A percentile compares a stretch with the other conserved stretches of the same genome.
Evolutionary conservation across 2,888 invertebrate species (phyloP).

Genomic region (Esperia sulphurella): DNA sequence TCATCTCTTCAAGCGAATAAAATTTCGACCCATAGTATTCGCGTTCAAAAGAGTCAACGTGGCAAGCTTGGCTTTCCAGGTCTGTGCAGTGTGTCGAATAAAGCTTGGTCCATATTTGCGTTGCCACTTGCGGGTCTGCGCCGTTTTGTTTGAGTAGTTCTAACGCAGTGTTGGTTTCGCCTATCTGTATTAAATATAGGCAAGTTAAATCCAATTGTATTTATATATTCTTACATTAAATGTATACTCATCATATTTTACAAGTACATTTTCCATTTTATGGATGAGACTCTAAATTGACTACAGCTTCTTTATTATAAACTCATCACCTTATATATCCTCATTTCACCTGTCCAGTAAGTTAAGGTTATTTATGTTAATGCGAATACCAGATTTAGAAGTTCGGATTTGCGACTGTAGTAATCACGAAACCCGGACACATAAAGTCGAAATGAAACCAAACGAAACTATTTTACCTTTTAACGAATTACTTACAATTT

Average conservation of each 20-base stretch:
- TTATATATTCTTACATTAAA: too few species aligned
- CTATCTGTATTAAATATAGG: conserved; percentile 30
- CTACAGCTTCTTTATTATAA: too few species aligned
- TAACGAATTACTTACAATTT: conserved; percentile 26
- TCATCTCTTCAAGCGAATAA: conserved; percentile 30
- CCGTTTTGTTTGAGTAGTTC: conserved; percentile 54
- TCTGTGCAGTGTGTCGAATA: conserved; percentile 58
- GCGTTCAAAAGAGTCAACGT: conserved; percentile 39
- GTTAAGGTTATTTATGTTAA: too few species aligned
- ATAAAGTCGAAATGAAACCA: background rate
- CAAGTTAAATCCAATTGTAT: too few species aligned
- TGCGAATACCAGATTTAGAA: too few species aligned
- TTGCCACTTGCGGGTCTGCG: conserved; percentile 38
- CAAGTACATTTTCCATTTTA: too few species aligned
- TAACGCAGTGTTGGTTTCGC: conserved; percentile 51
- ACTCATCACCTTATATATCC: too few species aligned
- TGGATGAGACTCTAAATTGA: too few species aligned
- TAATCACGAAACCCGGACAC: background rate
- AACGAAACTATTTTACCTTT: background rate
- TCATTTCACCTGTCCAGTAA: too few species aligned
- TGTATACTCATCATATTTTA: too few species aligned
- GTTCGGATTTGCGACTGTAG: too few species aligned
- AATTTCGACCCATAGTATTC: conserved; percentile 44
- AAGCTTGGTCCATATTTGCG: conserved; percentile 45
- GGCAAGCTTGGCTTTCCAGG: conserved; percentile 41